Conservation (phyloP, 2,113 vertebrate species). For the Dasypus novemcinctus region DNA sequence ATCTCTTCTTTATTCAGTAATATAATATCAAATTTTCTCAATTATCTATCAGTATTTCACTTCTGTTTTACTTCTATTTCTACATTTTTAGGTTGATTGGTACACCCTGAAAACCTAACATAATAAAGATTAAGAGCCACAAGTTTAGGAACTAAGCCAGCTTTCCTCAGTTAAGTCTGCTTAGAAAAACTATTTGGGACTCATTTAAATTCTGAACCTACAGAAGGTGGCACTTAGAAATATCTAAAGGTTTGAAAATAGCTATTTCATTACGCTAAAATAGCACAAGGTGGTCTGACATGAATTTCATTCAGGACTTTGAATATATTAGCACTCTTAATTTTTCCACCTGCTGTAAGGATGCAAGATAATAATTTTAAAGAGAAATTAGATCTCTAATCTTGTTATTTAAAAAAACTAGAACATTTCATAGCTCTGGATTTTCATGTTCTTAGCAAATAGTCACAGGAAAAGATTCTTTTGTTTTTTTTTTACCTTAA, state of each 20-base stretch:
- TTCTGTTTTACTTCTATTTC: not conserved
- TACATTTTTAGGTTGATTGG: not conserved
- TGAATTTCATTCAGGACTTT: slow-evolving; percentile 58
- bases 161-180: not conserved
- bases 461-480: not conserved
- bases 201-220: slow-evolving; percentile 69
- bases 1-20: not conserved
- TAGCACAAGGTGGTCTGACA: slow-evolving; percentile 65
- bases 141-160: slow-evolving; percentile 31
- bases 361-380: slow-evolving; percentile 42
- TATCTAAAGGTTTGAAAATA: slow-evolving; percentile 59
- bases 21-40: slow-evolving; percentile 2
- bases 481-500: slow-evolving; percentile 28
- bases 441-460: slow-evolving; percentile 15
- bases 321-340: slow-evolving; percentile 74
- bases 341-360: slow-evolving; percentile 69
- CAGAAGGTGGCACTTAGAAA: slow-evolving; percentile 45
- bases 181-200: slow-evolving; percentile 26
- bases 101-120: not conserved
- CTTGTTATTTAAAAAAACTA: not conserved
- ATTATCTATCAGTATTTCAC: not conserved
- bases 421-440: slow-evolving; percentile 30
- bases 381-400: slow-evolving; percentile 23
- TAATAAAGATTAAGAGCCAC: slow-evolving; percentile 14
- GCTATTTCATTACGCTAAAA: slow-evolving; percentile 68